These are phyloP conservation scores for Eueides isabella DNA, from an alignment of 1,140 invertebrate species.

Conservation along the genomic window DNA sequence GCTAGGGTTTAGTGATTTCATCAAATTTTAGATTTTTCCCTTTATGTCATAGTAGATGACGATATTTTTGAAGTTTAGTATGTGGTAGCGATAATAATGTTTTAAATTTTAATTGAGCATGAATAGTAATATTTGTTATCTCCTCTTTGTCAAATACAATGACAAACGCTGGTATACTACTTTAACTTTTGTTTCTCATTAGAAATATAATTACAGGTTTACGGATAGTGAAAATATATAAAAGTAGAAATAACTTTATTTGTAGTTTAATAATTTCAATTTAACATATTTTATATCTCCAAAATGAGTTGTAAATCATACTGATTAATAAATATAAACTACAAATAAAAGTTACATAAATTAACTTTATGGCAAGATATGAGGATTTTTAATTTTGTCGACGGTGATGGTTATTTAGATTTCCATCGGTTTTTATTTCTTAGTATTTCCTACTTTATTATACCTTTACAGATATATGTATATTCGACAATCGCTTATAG, in stretches of 20 bases:
- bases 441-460: conserved; percentile 47
- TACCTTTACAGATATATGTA: conserved; percentile 42
- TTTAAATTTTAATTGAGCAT: conserved; percentile 24
- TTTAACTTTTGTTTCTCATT: conserved; percentile 19
- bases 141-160: conserved; percentile 13
- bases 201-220: conserved; percentile 22
- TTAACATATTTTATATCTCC: not conserved
- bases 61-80: conserved; percentile 20
- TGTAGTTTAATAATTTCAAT: conserved; percentile 60
- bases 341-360: conserved; percentile 40
- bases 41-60: conserved; percentile 21
- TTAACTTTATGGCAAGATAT: conserved; percentile 31
- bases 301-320: not conserved
- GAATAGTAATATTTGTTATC: conserved; percentile 18
- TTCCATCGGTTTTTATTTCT: conserved; percentile 50
- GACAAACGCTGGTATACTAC: conserved; percentile 12
- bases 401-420: conserved; percentile 68
- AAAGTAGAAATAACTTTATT: conserved; percentile 34
- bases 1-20: conserved; percentile 16
- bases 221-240: conserved; percentile 21
- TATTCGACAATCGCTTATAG: conserved; percentile 50
- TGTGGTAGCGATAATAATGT: conserved; percentile 19
- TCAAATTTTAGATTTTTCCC: conserved; percentile 22
- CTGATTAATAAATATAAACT: conserved; percentile 45
- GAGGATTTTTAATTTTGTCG: conserved; percentile 29